Base-by-base conservation (phyloP, 2,113 vertebrate species). In the Tupaia chinensis region DNA sequence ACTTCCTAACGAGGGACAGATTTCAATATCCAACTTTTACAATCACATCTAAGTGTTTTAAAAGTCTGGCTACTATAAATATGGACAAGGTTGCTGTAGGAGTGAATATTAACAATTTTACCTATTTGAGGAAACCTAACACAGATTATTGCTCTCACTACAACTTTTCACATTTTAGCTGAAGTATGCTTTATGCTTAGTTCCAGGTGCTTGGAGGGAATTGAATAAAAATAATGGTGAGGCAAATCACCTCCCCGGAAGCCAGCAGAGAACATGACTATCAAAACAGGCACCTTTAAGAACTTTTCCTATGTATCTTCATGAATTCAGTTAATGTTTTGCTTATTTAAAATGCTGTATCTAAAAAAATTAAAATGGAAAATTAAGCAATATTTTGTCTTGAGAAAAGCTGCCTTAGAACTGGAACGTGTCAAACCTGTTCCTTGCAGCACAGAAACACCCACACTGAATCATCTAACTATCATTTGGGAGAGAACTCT, bases 311-410 rank as follows among this genome's bases (percentile, higher is more conserved):
- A 32, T 9, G 7, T 68, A 11, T 14, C 44, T 93, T 82, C 58
- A 89, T 88, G 63, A 61, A 60, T 29, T 60, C 44, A 17, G 44
- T 22, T 90, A 65, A n/a, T 44, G 5, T 72, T 82, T 76, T 78
- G 34, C 15, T 88, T 91, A 68, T 65, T 95, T 96, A 80, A 87
- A 96, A 83, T 32, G 95, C 87, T 96, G 83, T 94, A 79, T 92
- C 90, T 83, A 87, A 94, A 81, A 87, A 94, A 96, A 92, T 85
- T 82, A 77, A 94, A 87, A 32, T 29, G 74, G 70, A 84, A 91
- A 96, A 73, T 86, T 44, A 69, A 96, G 89, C 19, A 53, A 58
- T 70, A 54, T 54, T 77, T 60, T 80, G 29, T 76, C 91, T 89
- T 79, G 60, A 73, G 91, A 96, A 94, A 96, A 83, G 27, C 78